Base-by-base conservation (phyloP, 2,113 vertebrate species). In the Alexandromys fortis region DNA sequence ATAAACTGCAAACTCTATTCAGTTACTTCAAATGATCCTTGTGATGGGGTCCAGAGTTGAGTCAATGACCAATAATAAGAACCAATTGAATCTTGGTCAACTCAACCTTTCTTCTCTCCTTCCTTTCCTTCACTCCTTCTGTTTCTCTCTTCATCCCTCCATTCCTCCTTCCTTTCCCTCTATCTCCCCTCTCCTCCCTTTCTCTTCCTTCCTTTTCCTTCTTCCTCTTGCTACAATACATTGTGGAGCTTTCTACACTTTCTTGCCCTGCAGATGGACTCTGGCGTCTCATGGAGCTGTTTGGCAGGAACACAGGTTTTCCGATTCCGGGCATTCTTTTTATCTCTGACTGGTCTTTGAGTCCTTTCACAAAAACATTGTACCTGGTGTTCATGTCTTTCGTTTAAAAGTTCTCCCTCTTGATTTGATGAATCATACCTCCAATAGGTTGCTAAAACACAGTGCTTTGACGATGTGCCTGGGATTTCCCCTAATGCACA, bases 1-100 rank as follows among this genome's bases (percentile, higher is more conserved):
- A n/a, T 42, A 76, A 86, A 88, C 77, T 42, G 38, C 75, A 35
- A 75, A 42, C 26, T 85, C 4, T 49, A 81, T 11, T 75, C 35
- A 38, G 30, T 88, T 78, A 72, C n/a, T 75, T 97, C 19, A 92
- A n/a, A 45, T 90, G 58, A 73, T 72, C 81, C 42, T 26, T 42
- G n/a, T 89, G 47, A n/a, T n/a, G 30, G 38, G 12, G 3, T 81
- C 19, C 78, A 79, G 22, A 35, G 28, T 89, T 73, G 49, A 83
- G 19, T 33, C 83, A 72, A 85, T 24, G 7, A 4, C n/a, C 67
- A 52, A 70, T 63, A 38, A 88, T 26, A n/a, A 92, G 89, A 79
- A 72, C 17, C 33, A 49, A 28, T 2, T 35, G 22, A 95, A 55
- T 76, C n/a, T 89, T 89, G 72, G 19, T 45, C 35, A 95, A 77